Conservation (phyloP, 2,888 invertebrate species). For the Phyllotreta cruciferae region DNA sequence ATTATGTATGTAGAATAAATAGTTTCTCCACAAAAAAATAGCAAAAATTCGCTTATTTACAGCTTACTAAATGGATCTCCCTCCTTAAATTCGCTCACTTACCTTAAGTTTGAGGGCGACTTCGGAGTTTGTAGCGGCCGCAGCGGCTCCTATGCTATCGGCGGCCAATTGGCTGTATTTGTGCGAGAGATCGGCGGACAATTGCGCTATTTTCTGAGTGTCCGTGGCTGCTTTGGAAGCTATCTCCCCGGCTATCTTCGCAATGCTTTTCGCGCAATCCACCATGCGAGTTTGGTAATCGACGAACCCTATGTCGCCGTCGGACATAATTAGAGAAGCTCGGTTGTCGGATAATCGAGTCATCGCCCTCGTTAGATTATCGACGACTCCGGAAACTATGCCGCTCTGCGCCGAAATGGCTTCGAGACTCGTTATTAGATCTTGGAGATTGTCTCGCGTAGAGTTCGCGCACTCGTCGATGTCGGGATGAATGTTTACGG, state of each 20-base stretch:
- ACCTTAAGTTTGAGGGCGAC: slow-evolving; percentile 73
- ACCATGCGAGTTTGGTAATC: slow-evolving; percentile 99
- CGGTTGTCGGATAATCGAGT: slow-evolving; percentile 79
- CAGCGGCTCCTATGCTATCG: slow-evolving; percentile 91
- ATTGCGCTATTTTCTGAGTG: slow-evolving; percentile 72
- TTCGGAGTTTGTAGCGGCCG: slow-evolving; percentile 87
- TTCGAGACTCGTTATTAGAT: slow-evolving; percentile 81
- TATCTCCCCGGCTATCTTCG: slow-evolving; percentile 92
- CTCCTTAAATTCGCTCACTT: not conserved
- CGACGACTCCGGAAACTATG: slow-evolving; percentile 87
- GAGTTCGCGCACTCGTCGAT: slow-evolving; percentile 82
- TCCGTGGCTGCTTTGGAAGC: slow-evolving; percentile 83
- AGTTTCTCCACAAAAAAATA: too few species aligned
- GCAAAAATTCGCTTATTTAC: too few species aligned
- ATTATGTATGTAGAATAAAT: too few species aligned
- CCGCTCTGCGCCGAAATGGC: slow-evolving; percentile 87
- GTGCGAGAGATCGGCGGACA: slow-evolving; percentile 86
- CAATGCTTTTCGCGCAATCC: slow-evolving; percentile 91
- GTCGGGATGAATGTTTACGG: slow-evolving; percentile 78
- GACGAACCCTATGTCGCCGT: slow-evolving; percentile 77
- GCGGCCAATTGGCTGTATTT: slow-evolving; percentile 85
- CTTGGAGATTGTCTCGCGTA: slow-evolving; percentile 80
- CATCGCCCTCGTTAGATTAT: slow-evolving; percentile 89
- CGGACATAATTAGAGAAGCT: slow-evolving; percentile 74
- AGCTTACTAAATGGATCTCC: too few species aligned